Conservation (phyloP, 2,888 invertebrate species). For the Temnothorax ravouxi region DNA sequence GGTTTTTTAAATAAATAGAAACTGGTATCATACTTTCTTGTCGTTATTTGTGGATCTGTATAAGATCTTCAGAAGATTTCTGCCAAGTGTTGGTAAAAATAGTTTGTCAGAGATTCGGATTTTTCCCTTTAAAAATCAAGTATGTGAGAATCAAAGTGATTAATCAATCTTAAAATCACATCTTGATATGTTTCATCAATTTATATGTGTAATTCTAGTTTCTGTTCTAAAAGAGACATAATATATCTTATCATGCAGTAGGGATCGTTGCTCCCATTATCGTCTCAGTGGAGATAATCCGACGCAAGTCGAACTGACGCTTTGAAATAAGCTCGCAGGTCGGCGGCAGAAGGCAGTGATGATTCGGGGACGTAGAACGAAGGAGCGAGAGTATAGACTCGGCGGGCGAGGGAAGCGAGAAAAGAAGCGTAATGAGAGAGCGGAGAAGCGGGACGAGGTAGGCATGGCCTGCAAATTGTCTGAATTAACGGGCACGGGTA, state of each 20-base stretch:
- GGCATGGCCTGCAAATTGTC: constrained; percentile 82
- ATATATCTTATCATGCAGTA: neutral
- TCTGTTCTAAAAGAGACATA: neutral
- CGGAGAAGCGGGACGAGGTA: constrained; percentile 66
- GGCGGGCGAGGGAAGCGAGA: constrained; percentile 54
- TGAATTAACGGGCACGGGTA: constrained; percentile 81
- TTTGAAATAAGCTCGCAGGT: constrained; percentile 17
- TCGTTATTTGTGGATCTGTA: neutral
- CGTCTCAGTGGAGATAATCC: constrained; percentile 14
- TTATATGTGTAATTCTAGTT: neutral
- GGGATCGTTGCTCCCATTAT: neutral
- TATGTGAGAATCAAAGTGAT: neutral
- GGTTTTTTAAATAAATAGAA: neutral
- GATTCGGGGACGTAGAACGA: constrained; percentile 14
- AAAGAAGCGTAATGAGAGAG: constrained; percentile 71
- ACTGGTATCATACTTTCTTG: neutral
- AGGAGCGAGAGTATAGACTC: constrained; percentile 45
- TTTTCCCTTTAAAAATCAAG: neutral
- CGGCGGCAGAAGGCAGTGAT: neutral
- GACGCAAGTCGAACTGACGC: neutral
- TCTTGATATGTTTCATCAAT: neutral
- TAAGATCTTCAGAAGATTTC: neutral
- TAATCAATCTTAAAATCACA: neutral
- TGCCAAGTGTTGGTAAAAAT: neutral
- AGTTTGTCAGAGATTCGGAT: neutral